These are phyloP conservation scores for Pyrrhosoma nymphula DNA, from an alignment of 2,888 invertebrate genomes.

Conservation along the genomic window DNA sequence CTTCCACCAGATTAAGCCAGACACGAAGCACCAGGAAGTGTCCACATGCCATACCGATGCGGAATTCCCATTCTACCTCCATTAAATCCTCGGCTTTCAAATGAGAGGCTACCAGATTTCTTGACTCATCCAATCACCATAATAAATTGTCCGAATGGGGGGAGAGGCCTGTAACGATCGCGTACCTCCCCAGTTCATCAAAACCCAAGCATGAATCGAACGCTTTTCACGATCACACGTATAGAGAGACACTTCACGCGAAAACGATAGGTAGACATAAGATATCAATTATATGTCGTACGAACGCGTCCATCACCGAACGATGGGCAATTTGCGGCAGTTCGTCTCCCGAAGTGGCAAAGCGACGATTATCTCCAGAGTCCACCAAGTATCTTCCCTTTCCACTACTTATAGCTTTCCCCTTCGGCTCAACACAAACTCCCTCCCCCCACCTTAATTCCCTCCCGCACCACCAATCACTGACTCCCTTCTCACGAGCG, in stretches of 20 bases:
- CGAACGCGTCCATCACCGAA: background rate
- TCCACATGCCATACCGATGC: background rate
- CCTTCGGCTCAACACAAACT: background rate
- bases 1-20: background rate
- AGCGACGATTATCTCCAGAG: background rate
- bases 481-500: background rate
- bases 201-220: too few species aligned
- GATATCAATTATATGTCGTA: background rate
- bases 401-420: background rate
- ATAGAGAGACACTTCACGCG: background rate
- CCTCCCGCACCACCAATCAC: background rate
- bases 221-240: background rate
- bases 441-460: background rate
- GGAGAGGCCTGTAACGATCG: too few species aligned
- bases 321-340: background rate
- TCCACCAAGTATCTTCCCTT: background rate
- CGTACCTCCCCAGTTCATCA: too few species aligned
- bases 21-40: background rate
- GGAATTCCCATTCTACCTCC: background rate
- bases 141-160: too few species aligned
- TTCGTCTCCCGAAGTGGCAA: background rate
- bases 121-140: background rate
- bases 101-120: background rate
- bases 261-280: background rate
- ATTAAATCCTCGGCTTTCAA: background rate